phyloP scores from a whole-genome alignment of 2,113 vertebrate genomes.

The Carassius gibelio region DNA sequence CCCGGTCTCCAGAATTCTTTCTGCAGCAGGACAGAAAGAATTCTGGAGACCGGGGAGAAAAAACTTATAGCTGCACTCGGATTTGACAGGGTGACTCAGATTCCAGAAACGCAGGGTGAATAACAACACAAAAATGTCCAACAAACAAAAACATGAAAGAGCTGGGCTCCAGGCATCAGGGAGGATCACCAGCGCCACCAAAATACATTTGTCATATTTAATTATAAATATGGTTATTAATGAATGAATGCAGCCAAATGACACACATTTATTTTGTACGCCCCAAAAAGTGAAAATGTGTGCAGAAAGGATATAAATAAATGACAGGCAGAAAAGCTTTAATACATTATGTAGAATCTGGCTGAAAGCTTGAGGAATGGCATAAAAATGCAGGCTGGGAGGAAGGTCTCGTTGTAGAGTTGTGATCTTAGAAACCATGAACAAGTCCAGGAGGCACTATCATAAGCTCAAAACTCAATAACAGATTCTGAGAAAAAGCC shows the following conservation, averaged over 20 bases:
- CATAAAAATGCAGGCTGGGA: not conserved
- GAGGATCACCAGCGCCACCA: not conserved
- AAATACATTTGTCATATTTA: slow-evolving; percentile 40
- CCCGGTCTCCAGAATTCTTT: not conserved
- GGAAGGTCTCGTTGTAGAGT: slow-evolving; percentile 5
- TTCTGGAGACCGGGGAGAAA: not conserved
- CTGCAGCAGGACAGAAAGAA: too few species aligned
- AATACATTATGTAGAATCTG: slow-evolving; percentile 32
- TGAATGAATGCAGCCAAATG: slow-evolving; percentile 17
- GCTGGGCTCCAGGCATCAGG: slow-evolving; percentile 11
- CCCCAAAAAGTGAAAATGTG: slow-evolving; percentile 18
- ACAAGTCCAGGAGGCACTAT: slow-evolving; percentile 3
- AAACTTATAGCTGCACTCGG: not conserved
- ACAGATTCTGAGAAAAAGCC: not conserved
- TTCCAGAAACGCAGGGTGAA: slow-evolving; percentile 30
- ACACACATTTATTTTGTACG: slow-evolving; percentile 12
- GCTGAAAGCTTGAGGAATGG: not conserved
- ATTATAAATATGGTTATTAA: slow-evolving; percentile 34
- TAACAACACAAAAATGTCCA: slow-evolving; percentile 10
- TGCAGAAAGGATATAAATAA: slow-evolving; percentile 32
- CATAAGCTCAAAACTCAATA: not conserved
- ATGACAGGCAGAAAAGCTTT: slow-evolving; percentile 21
- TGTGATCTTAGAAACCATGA: slow-evolving; percentile 23
- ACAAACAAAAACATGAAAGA: slow-evolving; percentile 31
- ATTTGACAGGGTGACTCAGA: slow-evolving; percentile 38